These are phyloP conservation scores for Psittacus erithacus DNA, from an alignment of 2,113 vertebrate genomes.

Conservation along the genomic window DNA sequence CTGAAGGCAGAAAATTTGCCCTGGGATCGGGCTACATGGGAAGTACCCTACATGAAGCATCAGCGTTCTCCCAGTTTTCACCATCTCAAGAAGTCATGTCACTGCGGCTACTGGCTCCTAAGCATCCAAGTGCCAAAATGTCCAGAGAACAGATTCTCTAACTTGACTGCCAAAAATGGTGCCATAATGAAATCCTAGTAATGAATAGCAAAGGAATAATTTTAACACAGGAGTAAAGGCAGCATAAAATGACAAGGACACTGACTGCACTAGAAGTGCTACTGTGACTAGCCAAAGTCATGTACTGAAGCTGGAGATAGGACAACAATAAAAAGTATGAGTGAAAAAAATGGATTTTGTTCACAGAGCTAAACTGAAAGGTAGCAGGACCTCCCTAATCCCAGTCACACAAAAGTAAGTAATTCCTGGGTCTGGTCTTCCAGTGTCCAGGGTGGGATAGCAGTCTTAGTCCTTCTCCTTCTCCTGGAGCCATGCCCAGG, in stretches of 20 bases:
- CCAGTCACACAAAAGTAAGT: neutral
- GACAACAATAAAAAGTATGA: neutral
- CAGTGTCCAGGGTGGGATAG: neutral
- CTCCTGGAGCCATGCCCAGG: neutral
- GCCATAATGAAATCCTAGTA: neutral
- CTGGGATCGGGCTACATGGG: neutral
- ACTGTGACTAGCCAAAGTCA: neutral
- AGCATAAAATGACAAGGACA: neutral
- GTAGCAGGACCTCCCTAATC: neutral
- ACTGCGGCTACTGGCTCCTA: neutral
- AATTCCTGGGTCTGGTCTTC: neutral
- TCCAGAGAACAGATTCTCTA: neutral
- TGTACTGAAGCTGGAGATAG: fast-evolving
- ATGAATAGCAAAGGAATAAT: neutral
- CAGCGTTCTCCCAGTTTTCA: neutral
- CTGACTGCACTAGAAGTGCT: neutral
- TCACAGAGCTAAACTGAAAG: neutral
- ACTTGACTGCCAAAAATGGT: neutral
- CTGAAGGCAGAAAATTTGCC: neutral
- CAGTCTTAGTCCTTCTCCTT: neutral
- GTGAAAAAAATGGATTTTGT: neutral
- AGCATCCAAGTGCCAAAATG: neutral
- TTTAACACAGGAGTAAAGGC: neutral
- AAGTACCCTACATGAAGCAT: neutral
- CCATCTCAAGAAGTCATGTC: neutral